Percentiles rank a stretch among this genome's conserved stretches.
Evolutionary conservation across 1,140 invertebrate genomes (phyloP).

Genomic region (Cydia splendana): DNA sequence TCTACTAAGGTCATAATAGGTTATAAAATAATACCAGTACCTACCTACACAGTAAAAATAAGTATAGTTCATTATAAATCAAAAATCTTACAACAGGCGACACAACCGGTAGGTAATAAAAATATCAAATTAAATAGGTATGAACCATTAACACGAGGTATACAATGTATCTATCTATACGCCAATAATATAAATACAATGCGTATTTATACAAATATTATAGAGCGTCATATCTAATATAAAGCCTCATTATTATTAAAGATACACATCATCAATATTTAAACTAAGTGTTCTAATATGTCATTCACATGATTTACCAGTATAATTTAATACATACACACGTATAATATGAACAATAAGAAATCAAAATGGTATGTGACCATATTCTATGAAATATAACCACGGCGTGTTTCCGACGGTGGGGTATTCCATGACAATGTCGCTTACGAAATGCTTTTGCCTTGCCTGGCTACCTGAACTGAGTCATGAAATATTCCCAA

Average conservation of each 20-base stretch:
- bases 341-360: too few species aligned
- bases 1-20: background rate
- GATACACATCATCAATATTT: background rate
- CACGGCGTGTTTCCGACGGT: background rate
- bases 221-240: background rate
- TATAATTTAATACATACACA: too few species aligned
- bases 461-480: too few species aligned
- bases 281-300: background rate
- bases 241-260: background rate
- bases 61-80: background rate
- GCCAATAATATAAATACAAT: too few species aligned
- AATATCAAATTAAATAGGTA: background rate
- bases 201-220: background rate
- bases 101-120: background rate
- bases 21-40: background rate
- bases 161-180: too few species aligned
- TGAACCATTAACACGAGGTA: too few species aligned
- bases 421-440: too few species aligned
- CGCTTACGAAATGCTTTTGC: too few species aligned
- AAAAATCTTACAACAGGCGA: slow-evolving; percentile 4
- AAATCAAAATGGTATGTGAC: background rate
- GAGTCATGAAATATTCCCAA: too few species aligned
- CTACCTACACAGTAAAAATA: background rate
- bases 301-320: too few species aligned
- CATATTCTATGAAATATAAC: background rate